Base-by-base conservation (phyloP, 2,797 vertebrate genomes). In the Danio tinwini region DNA sequence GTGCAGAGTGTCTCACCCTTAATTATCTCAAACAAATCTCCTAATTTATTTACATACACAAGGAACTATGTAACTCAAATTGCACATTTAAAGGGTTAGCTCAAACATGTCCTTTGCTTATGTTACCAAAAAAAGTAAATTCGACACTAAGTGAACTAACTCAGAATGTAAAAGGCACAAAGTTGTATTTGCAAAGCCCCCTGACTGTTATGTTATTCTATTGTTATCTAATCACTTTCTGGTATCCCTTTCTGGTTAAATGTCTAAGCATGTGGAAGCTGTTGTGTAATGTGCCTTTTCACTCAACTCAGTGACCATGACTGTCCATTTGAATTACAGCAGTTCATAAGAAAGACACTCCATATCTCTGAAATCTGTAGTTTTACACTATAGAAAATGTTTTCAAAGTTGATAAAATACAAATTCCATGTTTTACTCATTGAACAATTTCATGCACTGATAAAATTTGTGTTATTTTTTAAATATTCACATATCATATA, bases 1-100 rank as follows among this genome's bases (percentile, higher is more conserved):
- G 69, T 74, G 58, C 74, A 37, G 49, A 61, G 29, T 62, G 2
- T 45, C n/a, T 63, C 8, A 45, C 58, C 19, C 70, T 29, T 72
- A 58, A 72, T 58, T 45, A 72, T 70, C 37, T 29, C 21, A 6
- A 37, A 61, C 13, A 61, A 52, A 69, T 10, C 29, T 53, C 49
- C 49, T 45, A 12, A 55, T 55, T 19, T 71, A 71, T 45, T 68
- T 47, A 55, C 63, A 55, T 19, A 58, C 8, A 21, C 49, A 40
- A 1, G 19, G 21, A n/a, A 59, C 70, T 17, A 53, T n/a, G n/a
- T 50, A 45, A 47, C 16, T 17, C 4, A 64, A 37, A 14, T 16
- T 52, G 14, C 7, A 37, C 13, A 45, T 29, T 29, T 29, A 29
- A 29, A 29, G 29, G n/a, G n/a, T n/a, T n/a, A n/a, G 29, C 29